Base-by-base conservation (phyloP, 2,113 vertebrate genomes). In the Australoheros scitulus region DNA sequence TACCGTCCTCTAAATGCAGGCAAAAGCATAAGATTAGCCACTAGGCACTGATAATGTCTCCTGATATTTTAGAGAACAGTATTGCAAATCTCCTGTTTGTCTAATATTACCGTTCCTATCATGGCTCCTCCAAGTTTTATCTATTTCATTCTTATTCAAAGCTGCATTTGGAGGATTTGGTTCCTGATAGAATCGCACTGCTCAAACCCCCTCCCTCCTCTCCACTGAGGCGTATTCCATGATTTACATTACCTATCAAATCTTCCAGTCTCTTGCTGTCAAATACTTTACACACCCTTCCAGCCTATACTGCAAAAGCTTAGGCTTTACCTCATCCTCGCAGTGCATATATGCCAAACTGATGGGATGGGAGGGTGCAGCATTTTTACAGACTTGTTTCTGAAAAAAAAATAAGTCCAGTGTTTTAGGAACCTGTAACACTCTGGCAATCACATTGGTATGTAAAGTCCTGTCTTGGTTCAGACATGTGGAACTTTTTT, bases 71-170 rank as follows among this genome's bases (percentile, higher is more conserved):
- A 72, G 65, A 87, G 87, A 86, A 85, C 79, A 81, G 61, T 32
- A 47, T 58, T 85, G 83, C 58, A 89, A 92, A 91, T 89, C 87
- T 90, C 79, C 88, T 63, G 89, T 90, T 90, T 84, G 85, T 85
- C 86, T 90, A 79, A 90, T 88, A 82, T 91, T 80, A 88, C 80
- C 80, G 59, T 87, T 81, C 80, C 78, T 61, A 18, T 77, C 77
- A 88, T 85, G 84, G 82, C 84, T 84, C 58, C 82, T 83, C 75
- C 60, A 60, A 83, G 55, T 84, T 82, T 89, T 91, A 89, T 92
- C 92, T 90, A 14, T 92, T 91, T 90, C 89, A 89, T 91, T 94
- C 81, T 89, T 86, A 93, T 92, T 93, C 92, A 92, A 89, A 90
- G 80, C 88, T 82, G 88, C 86, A 90, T 93, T 89, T 92, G 83